Evolutionary conservation across 2,888 invertebrate species (phyloP), one percentile per base, ranked within the genome.

Genomic region (Cosmia trapezina): DNA sequence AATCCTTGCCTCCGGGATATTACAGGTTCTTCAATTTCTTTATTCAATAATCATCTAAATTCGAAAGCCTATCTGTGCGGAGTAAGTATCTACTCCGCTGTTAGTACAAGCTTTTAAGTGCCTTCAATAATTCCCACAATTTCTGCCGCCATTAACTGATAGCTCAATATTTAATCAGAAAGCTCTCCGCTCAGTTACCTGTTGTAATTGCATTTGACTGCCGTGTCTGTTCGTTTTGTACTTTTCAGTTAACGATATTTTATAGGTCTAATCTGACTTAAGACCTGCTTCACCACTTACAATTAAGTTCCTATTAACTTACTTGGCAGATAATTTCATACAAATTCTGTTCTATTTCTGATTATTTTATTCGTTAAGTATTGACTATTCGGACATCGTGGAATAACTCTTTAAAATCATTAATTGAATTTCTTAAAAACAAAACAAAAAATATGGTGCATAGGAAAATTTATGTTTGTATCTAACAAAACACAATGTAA

Each of bases 121-220:
- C 73, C 75, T 80, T 92, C 81, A 92, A 91, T 92, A 88, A 91
- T 92, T 91, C 90, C 73, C 62, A 76, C 76, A 88, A 89, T 81
- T 82, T 82, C 79, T 75, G 67, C 74, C 37, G 62, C 90, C 90
- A 90, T 91, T 92, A 91, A 86, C 86, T 77, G 82, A 85, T 85
- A 81, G 75, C 78, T 93, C 82, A 90, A 93, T 93, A 90, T 90
- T 91, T 91, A 90, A 92, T 89, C 80, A 87, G 86, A 79, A 71
- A 85, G 76, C 87, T 87, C 86, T 88, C 83, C 66, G 71, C 37
- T 60, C 45, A n/a, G n/a, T 63, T 5, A 53, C 49, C 61, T 63
- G 37, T 66, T 73, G 70, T 81, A 81, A 81, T 87, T 70, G 73
- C 67, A 71, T 73, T 82, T 74, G 54, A 75, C 74, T 80, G 45